Evolutionary conservation across 2,888 invertebrate genomes (phyloP).

Genomic region (Caenorhabditis wallacei): DNA sequence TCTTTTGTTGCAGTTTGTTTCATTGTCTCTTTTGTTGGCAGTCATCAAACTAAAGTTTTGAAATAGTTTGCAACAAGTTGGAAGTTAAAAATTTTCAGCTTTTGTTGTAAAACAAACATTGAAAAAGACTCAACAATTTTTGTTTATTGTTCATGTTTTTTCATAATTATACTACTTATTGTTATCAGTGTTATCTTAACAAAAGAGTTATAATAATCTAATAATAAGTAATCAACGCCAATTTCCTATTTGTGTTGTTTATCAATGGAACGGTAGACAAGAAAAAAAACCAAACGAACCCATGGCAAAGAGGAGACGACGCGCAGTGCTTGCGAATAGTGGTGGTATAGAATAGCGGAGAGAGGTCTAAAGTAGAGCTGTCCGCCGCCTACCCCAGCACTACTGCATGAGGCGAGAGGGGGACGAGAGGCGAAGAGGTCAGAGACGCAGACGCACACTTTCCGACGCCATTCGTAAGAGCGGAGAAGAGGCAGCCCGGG

Average conservation of each 20-base stretch:
- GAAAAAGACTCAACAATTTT: neutral
- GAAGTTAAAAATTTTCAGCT: neutral
- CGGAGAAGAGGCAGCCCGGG: conserved; percentile 20
- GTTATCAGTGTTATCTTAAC: conserved; percentile 4
- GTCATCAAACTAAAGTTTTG: conserved; percentile 31
- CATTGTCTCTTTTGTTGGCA: conserved; percentile 55
- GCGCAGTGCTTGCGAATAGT: conserved; percentile 68
- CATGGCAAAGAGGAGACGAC: conserved; percentile 66
- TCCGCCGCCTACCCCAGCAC: conserved; percentile 66
- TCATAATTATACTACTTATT: neutral
- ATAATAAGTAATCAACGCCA: conserved; percentile 14
- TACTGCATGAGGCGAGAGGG: conserved; percentile 59
- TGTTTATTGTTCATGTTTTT: neutral
- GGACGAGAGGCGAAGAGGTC: conserved; percentile 19
- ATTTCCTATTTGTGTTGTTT: conserved; percentile 31
- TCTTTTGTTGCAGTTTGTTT: conserved; percentile 54
- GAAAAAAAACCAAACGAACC: conserved; percentile 58
- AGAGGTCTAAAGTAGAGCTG: conserved; percentile 66
- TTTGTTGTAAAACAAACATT: neutral
- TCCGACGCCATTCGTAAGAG: conserved; percentile 20
- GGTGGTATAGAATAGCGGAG: conserved; percentile 68
- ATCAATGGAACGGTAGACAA: conserved; percentile 4
- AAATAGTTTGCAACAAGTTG: conserved; percentile 18
- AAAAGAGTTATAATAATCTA: conserved; percentile 9
- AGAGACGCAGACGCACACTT: conserved; percentile 31